Evolutionary conservation across 2,797 vertebrate species (phyloP).

Genomic region (Gallinago solitaria): DNA sequence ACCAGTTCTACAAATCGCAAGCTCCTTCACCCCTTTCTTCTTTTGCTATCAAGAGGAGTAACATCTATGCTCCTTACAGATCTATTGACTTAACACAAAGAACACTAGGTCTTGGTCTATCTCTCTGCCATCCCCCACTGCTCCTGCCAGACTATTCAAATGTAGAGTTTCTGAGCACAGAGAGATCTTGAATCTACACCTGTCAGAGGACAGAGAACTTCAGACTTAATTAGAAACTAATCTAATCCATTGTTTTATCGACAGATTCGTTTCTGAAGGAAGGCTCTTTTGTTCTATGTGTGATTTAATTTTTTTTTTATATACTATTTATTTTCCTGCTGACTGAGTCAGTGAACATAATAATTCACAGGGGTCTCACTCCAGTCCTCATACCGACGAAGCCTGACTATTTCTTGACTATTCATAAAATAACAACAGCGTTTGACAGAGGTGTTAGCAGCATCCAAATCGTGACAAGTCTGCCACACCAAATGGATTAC

Average conservation of each 20-base stretch:
- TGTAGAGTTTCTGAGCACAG: neutral
- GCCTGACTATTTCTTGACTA: neutral
- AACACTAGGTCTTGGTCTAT: neutral
- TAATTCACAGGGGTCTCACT: neutral
- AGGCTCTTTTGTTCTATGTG: neutral
- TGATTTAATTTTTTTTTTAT: neutral
- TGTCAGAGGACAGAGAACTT: neutral
- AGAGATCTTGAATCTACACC: neutral
- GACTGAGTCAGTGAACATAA: neutral
- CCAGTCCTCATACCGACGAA: neutral
- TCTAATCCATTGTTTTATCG: neutral
- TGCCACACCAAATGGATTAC: neutral
- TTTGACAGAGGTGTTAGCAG: neutral
- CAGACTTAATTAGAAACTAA: neutral
- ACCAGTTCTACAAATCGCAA: neutral
- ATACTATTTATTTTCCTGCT: neutral
- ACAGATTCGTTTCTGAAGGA: neutral
- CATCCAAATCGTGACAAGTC: neutral
- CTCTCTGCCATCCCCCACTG: neutral
- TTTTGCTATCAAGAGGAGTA: neutral
- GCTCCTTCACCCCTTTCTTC: neutral
- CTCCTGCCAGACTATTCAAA: neutral
- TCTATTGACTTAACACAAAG: neutral
- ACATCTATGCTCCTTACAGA: neutral
- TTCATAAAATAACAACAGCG: neutral